Percentiles rank a stretch among this genome's conserved stretches.
Evolutionary conservation across 2,888 invertebrate genomes (phyloP).

Genomic region (Meganola albula): DNA sequence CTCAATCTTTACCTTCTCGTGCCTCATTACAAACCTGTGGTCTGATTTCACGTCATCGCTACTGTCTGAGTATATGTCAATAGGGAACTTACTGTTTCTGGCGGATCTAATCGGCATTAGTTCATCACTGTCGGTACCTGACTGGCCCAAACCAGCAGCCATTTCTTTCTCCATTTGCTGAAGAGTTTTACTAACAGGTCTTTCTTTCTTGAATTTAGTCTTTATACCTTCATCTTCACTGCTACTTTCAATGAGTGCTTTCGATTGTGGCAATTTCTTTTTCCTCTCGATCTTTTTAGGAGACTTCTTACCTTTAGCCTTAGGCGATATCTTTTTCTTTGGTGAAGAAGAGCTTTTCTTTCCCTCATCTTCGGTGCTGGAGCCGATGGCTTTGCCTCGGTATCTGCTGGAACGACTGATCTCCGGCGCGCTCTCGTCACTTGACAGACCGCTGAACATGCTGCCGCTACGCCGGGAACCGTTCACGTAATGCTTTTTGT

Average conservation of each 20-base stretch:
- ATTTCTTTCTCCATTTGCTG: constrained; percentile 87
- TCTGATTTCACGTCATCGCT: constrained; percentile 74
- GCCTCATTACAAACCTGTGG: constrained; percentile 51
- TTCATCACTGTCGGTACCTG: constrained; percentile 88
- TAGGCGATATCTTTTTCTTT: constrained; percentile 70
- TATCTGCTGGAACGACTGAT: constrained; percentile 47
- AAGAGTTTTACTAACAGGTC: constrained; percentile 78
- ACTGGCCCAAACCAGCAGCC: constrained; percentile 72
- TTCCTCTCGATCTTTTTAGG: constrained; percentile 67
- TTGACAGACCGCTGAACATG: constrained; percentile 80
- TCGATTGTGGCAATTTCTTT: constrained; percentile 66
- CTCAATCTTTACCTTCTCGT: constrained; percentile 65
- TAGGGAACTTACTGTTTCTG: constrained; percentile 77
- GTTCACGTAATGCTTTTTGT: constrained; percentile 87
- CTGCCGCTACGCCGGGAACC: constrained; percentile 82
- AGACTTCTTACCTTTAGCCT: constrained; percentile 59
- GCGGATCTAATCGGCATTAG: constrained; percentile 80
- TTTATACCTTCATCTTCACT: constrained; percentile 78
- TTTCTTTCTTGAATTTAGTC: constrained; percentile 51
- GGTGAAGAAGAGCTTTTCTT: constrained; percentile 61
- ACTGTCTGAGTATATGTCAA: constrained; percentile 90
- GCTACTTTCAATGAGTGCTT: constrained; percentile 76
- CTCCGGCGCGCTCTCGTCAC: constrained; percentile 69
- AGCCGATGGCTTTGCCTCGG: constrained; percentile 63
- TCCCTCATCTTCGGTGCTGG: constrained; percentile 78